Evolutionary conservation across 1,140 invertebrate species (phyloP), one percentile per base, ranked within the genome.

Genomic region (Polypedilum pembai): DNA sequence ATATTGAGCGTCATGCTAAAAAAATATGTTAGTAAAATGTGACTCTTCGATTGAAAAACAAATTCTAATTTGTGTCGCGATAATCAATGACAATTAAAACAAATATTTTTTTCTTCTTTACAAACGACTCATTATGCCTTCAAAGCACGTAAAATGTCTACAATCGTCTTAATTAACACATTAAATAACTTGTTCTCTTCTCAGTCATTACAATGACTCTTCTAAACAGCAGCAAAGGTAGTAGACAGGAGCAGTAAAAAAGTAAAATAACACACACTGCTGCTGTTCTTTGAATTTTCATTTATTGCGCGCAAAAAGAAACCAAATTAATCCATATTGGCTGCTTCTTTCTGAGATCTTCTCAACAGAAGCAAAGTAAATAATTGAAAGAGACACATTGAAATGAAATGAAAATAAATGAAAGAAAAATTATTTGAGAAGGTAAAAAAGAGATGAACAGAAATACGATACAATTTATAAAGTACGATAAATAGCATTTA

Each of bases 391-490:
- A 56, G 45, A 56, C 45, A 56, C 12, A 56, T 15, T 56, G n/a
- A n/a, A n/a, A 3, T 33, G 12, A 12, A 56, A 56, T 56, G 45
- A 56, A 56, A 15, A 56, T 1, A 33, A 33, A 33, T 5, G 24
- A 33, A 33, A 3, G 24, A 33, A 33, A n/a, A 33, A 33, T 33
- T 33, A 33, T 33, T 33, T 33, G 24, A 33, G n/a, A 56, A 56
- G 41, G 45, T 12, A 56, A n/a, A n/a, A 12, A 56, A 56, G 45
- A 56, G 45, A 56, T 56, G 45, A 56, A 12, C 45, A 56, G 45
- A 56, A 56, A 56, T 56, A n/a, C 45, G 45, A 56, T 56, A 56
- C 45, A n/a, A 56, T 56, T 56, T 56, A 56, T n/a, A 56, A 56
- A 56, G 15, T 12, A 56, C 45, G 45, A 12, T 56, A n/a, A 56